These are phyloP conservation scores for Propithecus deckenii DNA, from an alignment of 2,797 vertebrate species.

Conservation along the genomic window DNA sequence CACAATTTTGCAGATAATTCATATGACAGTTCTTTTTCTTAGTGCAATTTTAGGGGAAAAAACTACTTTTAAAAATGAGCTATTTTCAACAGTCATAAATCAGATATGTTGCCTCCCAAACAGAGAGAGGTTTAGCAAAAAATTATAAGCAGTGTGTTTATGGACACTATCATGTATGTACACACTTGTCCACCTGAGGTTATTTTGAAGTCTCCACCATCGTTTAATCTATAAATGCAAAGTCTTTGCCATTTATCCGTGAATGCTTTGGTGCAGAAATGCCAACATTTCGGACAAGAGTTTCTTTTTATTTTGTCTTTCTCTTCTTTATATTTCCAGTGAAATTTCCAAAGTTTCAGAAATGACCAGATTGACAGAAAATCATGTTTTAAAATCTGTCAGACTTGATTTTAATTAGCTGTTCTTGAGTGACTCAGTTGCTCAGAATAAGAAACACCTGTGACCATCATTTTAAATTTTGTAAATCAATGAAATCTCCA, in stretches of 20 bases:
- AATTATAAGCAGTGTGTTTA: background rate
- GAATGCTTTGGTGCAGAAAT: background rate
- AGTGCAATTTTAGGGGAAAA: background rate
- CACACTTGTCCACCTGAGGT: background rate
- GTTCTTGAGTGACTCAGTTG: background rate
- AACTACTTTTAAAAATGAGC: background rate
- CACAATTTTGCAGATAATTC: background rate
- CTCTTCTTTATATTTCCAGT: conserved; percentile 13
- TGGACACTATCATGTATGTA: background rate
- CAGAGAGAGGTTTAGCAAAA: background rate
- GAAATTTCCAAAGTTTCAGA: background rate
- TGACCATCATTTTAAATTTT: background rate
- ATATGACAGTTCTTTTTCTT: background rate
- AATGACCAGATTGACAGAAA: background rate
- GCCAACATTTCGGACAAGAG: background rate
- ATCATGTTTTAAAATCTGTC: background rate
- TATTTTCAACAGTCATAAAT: background rate
- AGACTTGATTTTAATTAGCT: background rate
- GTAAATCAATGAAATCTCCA: background rate
- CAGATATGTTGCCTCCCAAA: background rate
- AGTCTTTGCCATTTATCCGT: background rate
- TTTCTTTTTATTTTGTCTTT: conserved; percentile 8
- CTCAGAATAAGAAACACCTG: background rate
- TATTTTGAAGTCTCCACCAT: background rate
- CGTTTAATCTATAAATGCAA: background rate